These are phyloP conservation scores for Anas acuta DNA, from an alignment of 2,797 vertebrate genomes.

Conservation along the genomic window DNA sequence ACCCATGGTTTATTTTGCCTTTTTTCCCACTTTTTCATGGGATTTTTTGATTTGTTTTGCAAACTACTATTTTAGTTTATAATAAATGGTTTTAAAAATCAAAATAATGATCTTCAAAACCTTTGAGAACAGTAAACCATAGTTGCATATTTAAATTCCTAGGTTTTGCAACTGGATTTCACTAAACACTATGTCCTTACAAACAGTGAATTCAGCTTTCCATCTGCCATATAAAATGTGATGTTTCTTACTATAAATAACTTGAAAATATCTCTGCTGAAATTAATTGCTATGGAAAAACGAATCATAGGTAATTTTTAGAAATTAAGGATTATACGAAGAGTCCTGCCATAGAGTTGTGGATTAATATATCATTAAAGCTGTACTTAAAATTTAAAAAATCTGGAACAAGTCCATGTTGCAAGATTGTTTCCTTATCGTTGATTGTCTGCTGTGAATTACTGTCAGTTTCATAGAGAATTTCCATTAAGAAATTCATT, in stretches of 20 bases:
- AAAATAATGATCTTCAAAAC: background rate
- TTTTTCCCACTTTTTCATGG: background rate
- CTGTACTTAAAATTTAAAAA: background rate
- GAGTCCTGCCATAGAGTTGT: background rate
- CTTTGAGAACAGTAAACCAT: background rate
- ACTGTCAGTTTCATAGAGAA: constrained; percentile 27
- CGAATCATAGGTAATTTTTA: constrained; percentile 19
- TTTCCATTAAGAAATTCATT: constrained; percentile 46
- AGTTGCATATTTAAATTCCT: background rate
- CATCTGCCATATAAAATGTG: constrained; percentile 36
- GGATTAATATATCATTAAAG: background rate
- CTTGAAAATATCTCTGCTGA: constrained; percentile 26
- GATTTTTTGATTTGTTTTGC: background rate
- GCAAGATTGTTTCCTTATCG: background rate
- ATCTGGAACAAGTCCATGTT: background rate
- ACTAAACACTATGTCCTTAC: constrained; percentile 41
- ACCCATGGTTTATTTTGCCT: rapidly evolving
- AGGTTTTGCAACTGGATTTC: background rate
- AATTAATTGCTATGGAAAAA: constrained; percentile 25
- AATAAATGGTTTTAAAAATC: background rate
- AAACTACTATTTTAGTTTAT: background rate
- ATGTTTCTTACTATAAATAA: constrained; percentile 27
- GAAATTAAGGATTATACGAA: background rate
- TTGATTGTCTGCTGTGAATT: constrained; percentile 22
- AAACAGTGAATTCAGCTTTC: constrained; percentile 55